These are phyloP conservation scores for Elmis aenea DNA, from an alignment of 2,888 invertebrate genomes.

Conservation along the genomic window DNA sequence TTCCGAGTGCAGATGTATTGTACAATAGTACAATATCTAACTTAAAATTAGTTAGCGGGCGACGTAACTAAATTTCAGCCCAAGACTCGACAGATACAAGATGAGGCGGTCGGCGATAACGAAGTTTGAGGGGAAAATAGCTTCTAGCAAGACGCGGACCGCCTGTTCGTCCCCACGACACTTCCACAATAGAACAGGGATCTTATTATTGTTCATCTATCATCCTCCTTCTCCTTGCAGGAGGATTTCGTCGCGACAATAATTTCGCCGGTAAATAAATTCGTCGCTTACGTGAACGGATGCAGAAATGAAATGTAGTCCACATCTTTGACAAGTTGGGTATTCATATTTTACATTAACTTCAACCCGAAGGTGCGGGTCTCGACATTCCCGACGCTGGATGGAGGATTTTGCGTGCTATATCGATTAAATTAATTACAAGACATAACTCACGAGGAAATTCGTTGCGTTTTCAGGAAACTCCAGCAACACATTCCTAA, in stretches of 20 bases:
- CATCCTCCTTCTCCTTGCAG: slow-evolving; percentile 8
- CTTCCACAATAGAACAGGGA: slow-evolving; percentile 9
- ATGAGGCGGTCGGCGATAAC: slow-evolving; percentile 20
- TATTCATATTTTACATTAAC: slow-evolving; percentile 4
- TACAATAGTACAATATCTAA: no score
- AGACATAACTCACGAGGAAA: no score
- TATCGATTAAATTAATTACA: no score
- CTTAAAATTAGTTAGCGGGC: no score
- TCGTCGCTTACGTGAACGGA: slow-evolving; percentile 5
- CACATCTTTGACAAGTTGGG: slow-evolving; percentile 17
- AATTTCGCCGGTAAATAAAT: slow-evolving; percentile 5
- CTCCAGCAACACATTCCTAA: no score
- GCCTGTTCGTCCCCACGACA: slow-evolving; percentile 12
- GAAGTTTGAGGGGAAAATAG: slow-evolving; percentile 20
- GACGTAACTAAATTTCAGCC: slow-evolving; percentile 20
- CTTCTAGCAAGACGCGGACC: slow-evolving; percentile 14
- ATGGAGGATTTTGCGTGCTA: no score
- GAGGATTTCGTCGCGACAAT: slow-evolving; percentile 11
- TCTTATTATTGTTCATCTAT: slow-evolving; percentile 13
- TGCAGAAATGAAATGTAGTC: slow-evolving; percentile 18
- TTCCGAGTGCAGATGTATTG: no score
- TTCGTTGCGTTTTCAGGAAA: no score
- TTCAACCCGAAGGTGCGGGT: no score
- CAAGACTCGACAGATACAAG: slow-evolving; percentile 14
- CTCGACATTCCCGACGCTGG: no score